Evolutionary conservation across 2,113 vertebrate species (phyloP).

Genomic region (Hippolais icterina): DNA sequence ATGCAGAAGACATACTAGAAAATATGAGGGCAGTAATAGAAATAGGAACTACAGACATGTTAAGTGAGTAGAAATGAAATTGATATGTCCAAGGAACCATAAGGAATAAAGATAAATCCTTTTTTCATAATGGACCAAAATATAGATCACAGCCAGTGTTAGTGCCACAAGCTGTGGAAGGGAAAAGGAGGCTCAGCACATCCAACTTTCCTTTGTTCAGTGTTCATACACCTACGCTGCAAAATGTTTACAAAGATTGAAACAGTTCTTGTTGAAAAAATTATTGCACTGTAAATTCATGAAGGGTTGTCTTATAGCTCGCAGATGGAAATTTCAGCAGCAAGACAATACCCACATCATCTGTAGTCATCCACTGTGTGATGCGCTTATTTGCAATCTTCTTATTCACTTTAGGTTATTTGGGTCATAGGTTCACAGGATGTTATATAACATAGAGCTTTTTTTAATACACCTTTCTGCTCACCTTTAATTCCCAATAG

Average conservation of each 20-base stretch:
- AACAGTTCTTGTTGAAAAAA: not conserved
- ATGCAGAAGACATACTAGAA: not conserved
- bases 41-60: not conserved
- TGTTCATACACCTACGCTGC: not conserved
- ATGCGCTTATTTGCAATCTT: not conserved
- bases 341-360: not conserved
- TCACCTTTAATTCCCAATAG: not conserved
- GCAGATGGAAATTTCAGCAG: not conserved
- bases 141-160: not conserved
- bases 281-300: not conserved
- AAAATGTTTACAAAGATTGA: not conserved
- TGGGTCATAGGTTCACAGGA: not conserved
- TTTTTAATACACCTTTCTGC: not conserved
- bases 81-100: not conserved
- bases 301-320: not conserved
- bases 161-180: not conserved
- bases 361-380: not conserved
- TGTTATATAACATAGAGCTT: not conserved
- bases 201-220: not conserved
- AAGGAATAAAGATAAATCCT: not conserved
- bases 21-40: not conserved
- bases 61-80: not conserved
- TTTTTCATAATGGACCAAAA: not conserved
- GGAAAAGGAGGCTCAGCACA: not conserved
- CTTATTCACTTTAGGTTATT: not conserved